phyloP scores from a whole-genome alignment of 2,888 invertebrate genomes.

The Phlogophora meticulosa region DNA sequence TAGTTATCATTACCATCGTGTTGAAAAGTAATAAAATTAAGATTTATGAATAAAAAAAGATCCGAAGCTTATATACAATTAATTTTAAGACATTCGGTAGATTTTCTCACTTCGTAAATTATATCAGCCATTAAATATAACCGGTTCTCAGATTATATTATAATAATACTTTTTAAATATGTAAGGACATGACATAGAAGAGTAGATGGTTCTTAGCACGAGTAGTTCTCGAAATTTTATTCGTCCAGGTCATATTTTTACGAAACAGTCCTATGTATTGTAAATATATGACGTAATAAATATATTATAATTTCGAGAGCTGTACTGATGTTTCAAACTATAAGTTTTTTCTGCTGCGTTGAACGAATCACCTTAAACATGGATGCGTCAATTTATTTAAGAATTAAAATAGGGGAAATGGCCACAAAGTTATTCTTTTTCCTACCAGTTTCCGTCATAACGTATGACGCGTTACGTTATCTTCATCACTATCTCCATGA shows the following conservation, averaged over 20 bases:
- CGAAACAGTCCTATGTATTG: too few species aligned
- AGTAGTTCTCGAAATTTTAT: too few species aligned
- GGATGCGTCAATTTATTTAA: not conserved
- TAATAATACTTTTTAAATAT: not conserved
- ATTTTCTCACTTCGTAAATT: conserved; percentile 23
- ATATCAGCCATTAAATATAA: conserved; percentile 19
- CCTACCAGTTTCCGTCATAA: conserved; percentile 5
- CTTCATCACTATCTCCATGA: not conserved
- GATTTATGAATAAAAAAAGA: conserved; percentile 14
- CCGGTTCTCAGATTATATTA: not conserved
- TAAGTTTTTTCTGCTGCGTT: too few species aligned
- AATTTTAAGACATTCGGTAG: not conserved
- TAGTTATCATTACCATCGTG: not conserved
- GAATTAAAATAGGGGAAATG: conserved; percentile 2
- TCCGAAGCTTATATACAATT: not conserved
- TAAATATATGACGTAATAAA: too few species aligned
- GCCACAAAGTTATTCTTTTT: not conserved
- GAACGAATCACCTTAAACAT: too few species aligned
- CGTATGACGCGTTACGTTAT: conserved; percentile 20
- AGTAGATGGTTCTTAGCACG: too few species aligned
- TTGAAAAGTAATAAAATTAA: conserved; percentile 22
- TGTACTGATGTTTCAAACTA: too few species aligned
- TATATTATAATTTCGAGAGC: too few species aligned
- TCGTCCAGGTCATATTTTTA: too few species aligned
- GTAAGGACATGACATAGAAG: too few species aligned